phyloP scores from a whole-genome alignment of 2,888 invertebrate genomes.

The Crossocerus cetratus region DNA sequence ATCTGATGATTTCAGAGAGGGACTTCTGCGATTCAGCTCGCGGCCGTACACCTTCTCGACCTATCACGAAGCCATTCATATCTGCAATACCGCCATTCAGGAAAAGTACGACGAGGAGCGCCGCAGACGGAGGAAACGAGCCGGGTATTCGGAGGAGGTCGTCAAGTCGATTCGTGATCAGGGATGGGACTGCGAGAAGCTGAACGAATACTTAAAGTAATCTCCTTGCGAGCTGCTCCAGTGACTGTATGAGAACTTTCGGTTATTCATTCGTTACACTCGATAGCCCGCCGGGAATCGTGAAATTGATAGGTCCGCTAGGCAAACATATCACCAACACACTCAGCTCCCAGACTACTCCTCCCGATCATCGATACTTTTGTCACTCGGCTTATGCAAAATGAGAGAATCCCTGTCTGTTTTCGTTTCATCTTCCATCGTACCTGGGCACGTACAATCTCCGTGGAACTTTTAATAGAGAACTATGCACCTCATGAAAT shows the following conservation, averaged over 20 bases:
- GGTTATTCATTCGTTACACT: conserved; percentile 48
- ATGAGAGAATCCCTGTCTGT: no score
- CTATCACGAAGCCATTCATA: conserved; percentile 90
- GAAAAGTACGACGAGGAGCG: conserved; percentile 81
- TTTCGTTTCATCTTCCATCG: no score
- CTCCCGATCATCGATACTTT: no score
- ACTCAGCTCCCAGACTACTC: no score
- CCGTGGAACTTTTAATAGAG: no score
- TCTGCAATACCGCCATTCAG: conserved; percentile 91
- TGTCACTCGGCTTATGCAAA: no score
- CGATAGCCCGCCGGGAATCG: conserved; percentile 20
- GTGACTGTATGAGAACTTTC: conserved; percentile 29
- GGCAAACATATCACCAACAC: conserved; percentile 30
- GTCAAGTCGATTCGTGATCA: conserved; percentile 58
- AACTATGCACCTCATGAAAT: no score
- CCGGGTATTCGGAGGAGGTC: conserved; percentile 40
- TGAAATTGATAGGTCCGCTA: conserved; percentile 44
- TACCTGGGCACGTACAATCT: no score
- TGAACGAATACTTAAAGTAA: conserved; percentile 75
- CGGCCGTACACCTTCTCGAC: conserved; percentile 87
- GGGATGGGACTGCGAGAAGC: conserved; percentile 72
- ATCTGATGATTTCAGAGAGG: conserved; percentile 78
- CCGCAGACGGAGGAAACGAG: conserved; percentile 51
- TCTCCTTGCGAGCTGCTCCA: conserved; percentile 33
- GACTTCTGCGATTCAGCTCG: conserved; percentile 92